A percentile compares a stretch with the other conserved stretches of the same genome.
Conservation (phyloP, 2,797 vertebrate genomes). For the Ctenosaura bakeri region DNA sequence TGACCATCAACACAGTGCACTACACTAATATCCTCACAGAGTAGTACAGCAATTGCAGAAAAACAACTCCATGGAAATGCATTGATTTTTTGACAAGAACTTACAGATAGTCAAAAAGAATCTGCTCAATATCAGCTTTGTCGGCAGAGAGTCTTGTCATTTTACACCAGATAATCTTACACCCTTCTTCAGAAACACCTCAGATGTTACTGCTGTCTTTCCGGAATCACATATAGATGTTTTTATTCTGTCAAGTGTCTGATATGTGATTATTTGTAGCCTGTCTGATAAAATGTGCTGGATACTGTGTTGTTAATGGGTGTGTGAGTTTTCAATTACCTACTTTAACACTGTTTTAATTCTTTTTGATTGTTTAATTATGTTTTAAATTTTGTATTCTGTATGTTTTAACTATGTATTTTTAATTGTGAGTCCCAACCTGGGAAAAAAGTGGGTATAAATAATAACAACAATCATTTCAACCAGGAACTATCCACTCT, state of each 20-base stretch:
- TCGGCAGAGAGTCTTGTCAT: background rate
- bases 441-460: too few relatives aligned
- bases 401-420: too few relatives aligned
- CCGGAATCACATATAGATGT: too few relatives aligned
- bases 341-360: too few relatives aligned
- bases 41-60: background rate
- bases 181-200: background rate
- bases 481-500: background rate
- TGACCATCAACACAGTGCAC: background rate
- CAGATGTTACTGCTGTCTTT: background rate
- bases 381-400: too few relatives aligned
- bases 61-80: accelerated
- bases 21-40: background rate
- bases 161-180: background rate
- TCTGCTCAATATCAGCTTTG: background rate
- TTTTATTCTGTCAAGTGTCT: too few relatives aligned
- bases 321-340: too few relatives aligned
- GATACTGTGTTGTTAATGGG: too few relatives aligned
- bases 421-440: too few relatives aligned
- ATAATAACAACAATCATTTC: background rate
- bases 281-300: too few relatives aligned
- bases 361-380: too few relatives aligned
- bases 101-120: background rate
- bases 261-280: too few relatives aligned
- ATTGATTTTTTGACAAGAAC: background rate